Base-by-base conservation (phyloP, 2,113 vertebrate genomes). In the Equus przewalskii region DNA sequence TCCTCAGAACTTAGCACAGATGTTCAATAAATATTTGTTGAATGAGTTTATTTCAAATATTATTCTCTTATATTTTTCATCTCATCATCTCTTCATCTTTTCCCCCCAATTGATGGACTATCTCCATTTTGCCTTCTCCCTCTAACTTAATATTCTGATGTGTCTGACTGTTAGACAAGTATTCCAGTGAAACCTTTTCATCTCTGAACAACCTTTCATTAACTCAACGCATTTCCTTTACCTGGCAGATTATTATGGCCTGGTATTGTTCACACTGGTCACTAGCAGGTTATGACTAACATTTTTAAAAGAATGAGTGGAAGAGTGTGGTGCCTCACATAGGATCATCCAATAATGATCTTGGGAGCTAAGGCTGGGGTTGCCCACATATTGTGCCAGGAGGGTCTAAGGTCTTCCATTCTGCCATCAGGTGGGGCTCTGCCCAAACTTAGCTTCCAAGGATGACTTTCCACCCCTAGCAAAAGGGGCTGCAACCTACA, bases 11-110 rank as follows among this genome's bases (percentile, higher is more conserved):
- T 96, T 94, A 96, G 49, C 69, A 70, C 13, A 75, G 21, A 15
- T 64, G 18, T 49, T 96, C 54, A 70, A 79, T 81, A 89, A 85
- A 75, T 83, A 79, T 73, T 80, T 79, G 30, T 60, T 49, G 49
- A 72, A 58, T 72, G 16, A 80, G 80, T 60, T 93, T 65, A 95
- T 65, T 95, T 93, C 36, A 64, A 44, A 3, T 85, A 54, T 65
- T 89, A 90, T 80, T 76, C 9, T 94, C 22, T 86, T 28, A 7
- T 73, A 10, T 91, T 21, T 94, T 85, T 93, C 18, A 87, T 87
- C 21, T 94, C 46, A 82, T 93, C 15, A 62, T 88, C 28, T 89
- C 46, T 92, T 72, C 36, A 64, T 91, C 49, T 54, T 95, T 83
- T 70, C 44, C 14, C 22, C 28, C 76, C 36, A 62, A 8, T 6